A percentile compares a stretch with the other conserved stretches of the same genome.
phyloP scores from a whole-genome alignment of 2,888 invertebrate genomes.

The Cephonodes hylas region DNA sequence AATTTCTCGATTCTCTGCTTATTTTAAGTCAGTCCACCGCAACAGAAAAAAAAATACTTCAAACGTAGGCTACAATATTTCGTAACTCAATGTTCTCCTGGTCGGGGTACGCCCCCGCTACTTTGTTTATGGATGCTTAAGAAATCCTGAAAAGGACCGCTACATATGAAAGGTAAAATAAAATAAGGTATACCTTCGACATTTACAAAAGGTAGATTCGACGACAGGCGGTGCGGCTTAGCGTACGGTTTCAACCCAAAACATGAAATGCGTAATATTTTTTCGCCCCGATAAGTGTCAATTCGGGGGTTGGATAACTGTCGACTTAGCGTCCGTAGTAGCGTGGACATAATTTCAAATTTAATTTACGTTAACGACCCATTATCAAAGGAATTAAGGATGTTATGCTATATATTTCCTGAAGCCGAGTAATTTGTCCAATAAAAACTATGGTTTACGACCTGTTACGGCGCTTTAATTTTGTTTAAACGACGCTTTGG shows the following conservation, averaged over 20 bases:
- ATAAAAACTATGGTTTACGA: background rate
- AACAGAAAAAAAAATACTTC: no score
- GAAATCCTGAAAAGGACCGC: background rate
- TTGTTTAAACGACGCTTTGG: background rate
- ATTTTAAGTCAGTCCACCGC: no score
- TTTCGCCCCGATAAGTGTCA: conserved; percentile 1
- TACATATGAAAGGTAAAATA: background rate
- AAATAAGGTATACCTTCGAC: conserved; percentile 1
- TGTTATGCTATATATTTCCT: background rate
- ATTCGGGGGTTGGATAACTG: background rate
- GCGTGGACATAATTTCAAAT: background rate
- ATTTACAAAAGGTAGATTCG: background rate
- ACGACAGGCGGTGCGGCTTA: background rate
- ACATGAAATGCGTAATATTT: conserved; percentile 4
- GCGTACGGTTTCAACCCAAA: background rate
- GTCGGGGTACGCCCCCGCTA: background rate
- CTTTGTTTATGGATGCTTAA: background rate
- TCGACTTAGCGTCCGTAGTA: background rate
- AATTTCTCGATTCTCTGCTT: no score
- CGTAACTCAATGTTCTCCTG: background rate
- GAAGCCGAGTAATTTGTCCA: background rate
- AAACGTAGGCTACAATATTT: no score
- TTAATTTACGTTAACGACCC: background rate
- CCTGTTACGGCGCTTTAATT: background rate
- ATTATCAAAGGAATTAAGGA: background rate